A percentile compares a stretch with the other conserved stretches of the same genome.
Evolutionary conservation across 2,888 invertebrate genomes (phyloP).

Genomic region (Pandemis heparana): DNA sequence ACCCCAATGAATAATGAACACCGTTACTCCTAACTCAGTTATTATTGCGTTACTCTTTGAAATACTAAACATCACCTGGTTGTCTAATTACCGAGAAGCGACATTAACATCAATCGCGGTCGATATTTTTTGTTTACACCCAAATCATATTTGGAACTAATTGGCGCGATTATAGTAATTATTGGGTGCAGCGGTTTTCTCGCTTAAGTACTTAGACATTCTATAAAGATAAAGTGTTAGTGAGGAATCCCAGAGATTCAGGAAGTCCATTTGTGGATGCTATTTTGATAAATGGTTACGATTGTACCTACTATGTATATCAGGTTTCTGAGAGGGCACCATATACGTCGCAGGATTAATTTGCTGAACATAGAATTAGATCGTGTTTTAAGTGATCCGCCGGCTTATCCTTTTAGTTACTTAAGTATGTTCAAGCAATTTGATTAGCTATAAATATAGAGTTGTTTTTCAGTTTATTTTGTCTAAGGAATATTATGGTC

Average conservation of each 20-base stretch:
- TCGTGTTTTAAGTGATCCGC: conserved; percentile 31
- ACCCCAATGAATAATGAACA: conserved; percentile 82
- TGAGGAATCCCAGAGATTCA: conserved; percentile 65
- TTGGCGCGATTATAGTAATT: conserved; percentile 40
- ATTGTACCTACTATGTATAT: conserved; percentile 70
- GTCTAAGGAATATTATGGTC: conserved; percentile 47
- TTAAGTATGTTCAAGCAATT: conserved; percentile 42
- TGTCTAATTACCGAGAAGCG: conserved; percentile 58
- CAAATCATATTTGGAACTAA: conserved; percentile 42
- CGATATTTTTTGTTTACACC: conserved; percentile 22
- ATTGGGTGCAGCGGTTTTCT: conserved; percentile 14
- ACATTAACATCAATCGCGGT: conserved; percentile 30
- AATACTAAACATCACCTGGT: conserved; percentile 61
- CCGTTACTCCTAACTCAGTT: conserved; percentile 80
- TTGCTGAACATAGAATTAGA: conserved; percentile 55
- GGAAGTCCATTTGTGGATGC: conserved; percentile 80
- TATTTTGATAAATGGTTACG: conserved; percentile 81
- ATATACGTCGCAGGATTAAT: conserved; percentile 80
- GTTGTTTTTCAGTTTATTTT: conserved; percentile 24
- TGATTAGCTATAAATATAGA: conserved; percentile 29
- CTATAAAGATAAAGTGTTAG: conserved; percentile 53
- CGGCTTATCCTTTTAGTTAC: conserved; percentile 44
- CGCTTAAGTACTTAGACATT: conserved; percentile 10
- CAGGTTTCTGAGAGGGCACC: conserved; percentile 76
- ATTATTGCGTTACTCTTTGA: conserved; percentile 77